phyloP scores from a whole-genome alignment of 2,797 vertebrate genomes.

The Argentina silus region DNA sequence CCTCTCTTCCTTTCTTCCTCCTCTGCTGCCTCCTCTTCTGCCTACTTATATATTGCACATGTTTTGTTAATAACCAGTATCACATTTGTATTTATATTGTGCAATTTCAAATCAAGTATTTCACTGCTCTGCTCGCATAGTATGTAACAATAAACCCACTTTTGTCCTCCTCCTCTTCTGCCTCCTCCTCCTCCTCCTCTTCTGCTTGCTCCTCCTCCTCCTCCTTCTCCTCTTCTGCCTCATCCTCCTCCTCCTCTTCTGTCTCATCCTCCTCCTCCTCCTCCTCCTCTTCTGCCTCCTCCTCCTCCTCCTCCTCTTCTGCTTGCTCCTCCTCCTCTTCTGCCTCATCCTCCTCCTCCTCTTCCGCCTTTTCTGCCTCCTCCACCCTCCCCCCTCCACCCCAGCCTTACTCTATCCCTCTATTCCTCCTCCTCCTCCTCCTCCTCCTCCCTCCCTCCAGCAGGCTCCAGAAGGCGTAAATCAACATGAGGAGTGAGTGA shows the following conservation, averaged over 20 bases:
- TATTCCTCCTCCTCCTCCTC: neutral
- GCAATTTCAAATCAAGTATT: too few relatives aligned
- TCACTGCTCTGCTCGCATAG: too few relatives aligned
- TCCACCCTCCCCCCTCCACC: neutral
- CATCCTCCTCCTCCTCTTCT: constrained; percentile 6
- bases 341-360: neutral
- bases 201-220: too few relatives aligned
- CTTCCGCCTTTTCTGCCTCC: neutral
- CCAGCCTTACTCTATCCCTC: too few relatives aligned
- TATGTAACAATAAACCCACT: too few relatives aligned
- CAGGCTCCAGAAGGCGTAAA: neutral
- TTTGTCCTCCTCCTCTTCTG: too few relatives aligned
- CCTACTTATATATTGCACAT: too few relatives aligned
- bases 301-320: too few relatives aligned
- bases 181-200: too few relatives aligned
- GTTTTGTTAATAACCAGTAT: too few relatives aligned
- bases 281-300: neutral
- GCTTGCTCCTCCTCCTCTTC: neutral
- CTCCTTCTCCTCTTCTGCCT: too few relatives aligned
- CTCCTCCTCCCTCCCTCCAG: neutral
- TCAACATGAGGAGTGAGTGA: neutral
- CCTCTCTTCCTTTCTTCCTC: neutral
- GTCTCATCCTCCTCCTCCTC: neutral
- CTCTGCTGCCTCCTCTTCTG: neutral
- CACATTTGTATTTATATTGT: too few relatives aligned